Percentiles rank a stretch among this genome's conserved stretches.
These are phyloP conservation scores for Sebastes miniatus DNA, from an alignment of 2,797 vertebrate species.

Conservation along the genomic window DNA sequence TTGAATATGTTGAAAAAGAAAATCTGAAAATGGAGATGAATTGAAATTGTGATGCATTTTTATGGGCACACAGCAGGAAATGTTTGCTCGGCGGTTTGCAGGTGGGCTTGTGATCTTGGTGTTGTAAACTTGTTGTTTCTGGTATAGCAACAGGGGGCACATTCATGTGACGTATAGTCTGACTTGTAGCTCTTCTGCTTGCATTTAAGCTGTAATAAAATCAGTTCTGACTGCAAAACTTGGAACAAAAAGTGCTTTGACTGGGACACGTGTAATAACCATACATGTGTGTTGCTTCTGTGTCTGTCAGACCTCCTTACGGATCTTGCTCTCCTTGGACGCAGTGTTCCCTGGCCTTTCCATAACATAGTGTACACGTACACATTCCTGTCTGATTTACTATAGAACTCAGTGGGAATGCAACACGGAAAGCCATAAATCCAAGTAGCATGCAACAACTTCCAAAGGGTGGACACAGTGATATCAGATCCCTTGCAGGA, in stretches of 20 bases:
- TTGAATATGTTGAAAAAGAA: neutral
- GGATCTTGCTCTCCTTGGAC: slow-evolving; percentile 14
- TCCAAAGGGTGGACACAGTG: neutral
- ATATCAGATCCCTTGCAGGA: neutral
- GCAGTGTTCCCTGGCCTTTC: slow-evolving; percentile 50
- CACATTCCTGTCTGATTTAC: slow-evolving; percentile 66
- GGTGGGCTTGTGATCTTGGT: neutral
- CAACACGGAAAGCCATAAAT: slow-evolving; percentile 45
- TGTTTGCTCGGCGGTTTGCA: neutral
- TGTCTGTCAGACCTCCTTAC: neutral
- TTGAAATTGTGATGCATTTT: neutral
- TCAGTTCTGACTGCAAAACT: slow-evolving; percentile 1
- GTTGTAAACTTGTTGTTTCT: neutral
- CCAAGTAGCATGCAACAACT: slow-evolving; percentile 26
- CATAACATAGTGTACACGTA: slow-evolving; percentile 26
- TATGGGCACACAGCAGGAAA: neutral
- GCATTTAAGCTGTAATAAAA: slow-evolving; percentile 22
- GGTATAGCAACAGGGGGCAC: neutral
- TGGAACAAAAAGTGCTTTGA: slow-evolving; percentile 37
- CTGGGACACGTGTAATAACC: slow-evolving; percentile 6
- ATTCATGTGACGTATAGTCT: neutral
- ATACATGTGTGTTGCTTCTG: neutral
- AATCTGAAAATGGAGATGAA: neutral
- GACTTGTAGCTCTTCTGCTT: slow-evolving; percentile 6
- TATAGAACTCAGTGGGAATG: slow-evolving; percentile 45